Percentiles rank a stretch among this genome's conserved stretches.
Conservation (phyloP, 23 tunicate species). For the Ascidia mentula region DNA sequence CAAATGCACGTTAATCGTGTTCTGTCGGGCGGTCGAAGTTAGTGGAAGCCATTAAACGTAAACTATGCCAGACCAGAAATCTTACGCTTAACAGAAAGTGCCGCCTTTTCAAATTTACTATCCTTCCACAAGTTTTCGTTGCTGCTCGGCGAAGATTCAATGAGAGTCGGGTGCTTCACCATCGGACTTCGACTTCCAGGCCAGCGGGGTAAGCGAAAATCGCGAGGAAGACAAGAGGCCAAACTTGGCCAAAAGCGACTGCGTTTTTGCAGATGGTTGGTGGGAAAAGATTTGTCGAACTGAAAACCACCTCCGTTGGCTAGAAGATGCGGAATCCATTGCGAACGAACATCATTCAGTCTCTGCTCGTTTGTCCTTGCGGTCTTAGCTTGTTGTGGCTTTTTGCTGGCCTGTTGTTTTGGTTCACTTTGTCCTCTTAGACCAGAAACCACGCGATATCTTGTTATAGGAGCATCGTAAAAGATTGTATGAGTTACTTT, state of each 20-base stretch:
- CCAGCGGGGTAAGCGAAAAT: conserved; percentile 37
- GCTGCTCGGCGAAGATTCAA: conserved; percentile 44
- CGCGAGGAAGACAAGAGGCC: conserved; percentile 10
- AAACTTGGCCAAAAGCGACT: conserved; percentile 46
- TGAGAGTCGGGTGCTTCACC: conserved; percentile 58
- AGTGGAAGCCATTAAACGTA: too few species aligned
- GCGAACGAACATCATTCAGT: background rate
- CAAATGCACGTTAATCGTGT: too few species aligned
- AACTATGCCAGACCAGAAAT: too few species aligned
- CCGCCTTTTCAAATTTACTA: background rate
- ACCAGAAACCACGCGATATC: background rate
- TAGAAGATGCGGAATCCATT: conserved; percentile 12
- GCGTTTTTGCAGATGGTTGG: conserved; percentile 41
- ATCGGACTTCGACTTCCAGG: conserved; percentile 40
- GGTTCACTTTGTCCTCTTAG: background rate
- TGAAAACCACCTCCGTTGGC: conserved; percentile 3
- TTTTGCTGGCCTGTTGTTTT: background rate
- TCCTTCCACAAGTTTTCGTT: conserved; percentile 46
- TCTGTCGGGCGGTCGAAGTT: too few species aligned
- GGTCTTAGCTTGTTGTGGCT: background rate
- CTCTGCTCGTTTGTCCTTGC: background rate
- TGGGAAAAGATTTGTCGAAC: conserved; percentile 44
- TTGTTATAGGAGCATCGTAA: background rate
- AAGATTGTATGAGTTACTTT: background rate
- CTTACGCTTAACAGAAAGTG: background rate